A percentile compares a stretch with the other conserved stretches of the same genome.
phyloP scores from a whole-genome alignment of 2,113 vertebrate species.

The Microtus pennsylvanicus region DNA sequence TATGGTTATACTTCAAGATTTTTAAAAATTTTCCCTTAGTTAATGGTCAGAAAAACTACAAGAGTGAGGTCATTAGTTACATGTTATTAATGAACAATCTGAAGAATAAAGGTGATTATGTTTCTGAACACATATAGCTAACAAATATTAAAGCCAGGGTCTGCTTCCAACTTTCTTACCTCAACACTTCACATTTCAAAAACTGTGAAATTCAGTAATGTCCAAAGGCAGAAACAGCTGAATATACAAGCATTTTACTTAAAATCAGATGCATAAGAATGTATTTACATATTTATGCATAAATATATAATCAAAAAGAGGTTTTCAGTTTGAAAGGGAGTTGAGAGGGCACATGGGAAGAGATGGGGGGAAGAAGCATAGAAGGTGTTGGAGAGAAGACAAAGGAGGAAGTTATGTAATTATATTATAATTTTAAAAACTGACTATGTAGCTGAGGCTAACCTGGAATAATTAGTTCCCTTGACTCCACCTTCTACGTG shows the following conservation, averaged over 20 bases:
- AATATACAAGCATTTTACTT: neutral
- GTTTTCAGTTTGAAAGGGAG: neutral
- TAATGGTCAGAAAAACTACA: neutral
- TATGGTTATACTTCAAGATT: neutral
- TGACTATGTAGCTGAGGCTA: neutral
- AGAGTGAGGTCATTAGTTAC: neutral
- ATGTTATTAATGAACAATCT: neutral
- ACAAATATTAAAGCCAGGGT: neutral
- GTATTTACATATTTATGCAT: neutral
- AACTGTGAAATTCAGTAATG: neutral
- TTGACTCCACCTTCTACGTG: neutral
- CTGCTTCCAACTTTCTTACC: neutral
- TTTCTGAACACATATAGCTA: neutral
- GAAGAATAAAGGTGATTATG: neutral
- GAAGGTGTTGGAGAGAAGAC: neutral
- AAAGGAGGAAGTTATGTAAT: neutral
- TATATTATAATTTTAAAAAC: neutral
- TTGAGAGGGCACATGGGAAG: neutral
- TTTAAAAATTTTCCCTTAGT: neutral
- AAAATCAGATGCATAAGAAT: neutral
- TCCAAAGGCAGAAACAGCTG: neutral
- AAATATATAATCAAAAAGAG: neutral
- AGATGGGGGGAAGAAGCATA: neutral
- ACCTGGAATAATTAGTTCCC: neutral
- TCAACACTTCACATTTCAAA: neutral